Evolutionary conservation across 2,888 invertebrate species (phyloP).

Genomic region (Hemicrepidius hirtus): DNA sequence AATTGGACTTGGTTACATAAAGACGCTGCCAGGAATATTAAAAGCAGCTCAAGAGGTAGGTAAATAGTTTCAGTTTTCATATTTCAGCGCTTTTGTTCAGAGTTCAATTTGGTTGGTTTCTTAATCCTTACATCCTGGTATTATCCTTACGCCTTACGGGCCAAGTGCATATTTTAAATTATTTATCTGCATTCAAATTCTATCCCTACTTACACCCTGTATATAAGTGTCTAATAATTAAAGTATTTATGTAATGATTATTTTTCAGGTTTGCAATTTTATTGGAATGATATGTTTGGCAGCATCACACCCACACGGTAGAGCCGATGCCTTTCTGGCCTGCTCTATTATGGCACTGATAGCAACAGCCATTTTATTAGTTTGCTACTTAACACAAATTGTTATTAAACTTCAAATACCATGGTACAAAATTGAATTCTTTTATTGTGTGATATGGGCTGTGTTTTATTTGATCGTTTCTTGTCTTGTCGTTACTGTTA

Average conservation of each 20-base stretch:
- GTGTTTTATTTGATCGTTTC: conserved; percentile 56
- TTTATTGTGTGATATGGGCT: conserved; percentile 51
- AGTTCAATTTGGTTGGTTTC: too few relatives aligned
- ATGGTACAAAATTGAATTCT: conserved; percentile 58
- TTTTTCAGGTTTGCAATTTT: conserved; percentile 57
- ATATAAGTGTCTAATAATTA: too few relatives aligned
- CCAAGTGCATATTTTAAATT: too few relatives aligned
- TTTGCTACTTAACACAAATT: conserved; percentile 52
- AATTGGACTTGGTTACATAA: conserved; percentile 36
- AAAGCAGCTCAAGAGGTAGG: conserved; percentile 41
- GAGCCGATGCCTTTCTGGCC: conserved; percentile 58
- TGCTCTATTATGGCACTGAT: conserved; percentile 56
- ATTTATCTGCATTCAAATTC: too few relatives aligned
- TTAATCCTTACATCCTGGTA: too few relatives aligned
- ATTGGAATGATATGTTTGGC: conserved; percentile 56
- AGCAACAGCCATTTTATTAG: conserved; percentile 52
- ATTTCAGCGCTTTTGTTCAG: too few relatives aligned
- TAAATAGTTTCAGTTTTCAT: too few relatives aligned
- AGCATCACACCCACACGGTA: conserved; percentile 23
- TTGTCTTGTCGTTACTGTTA: conserved; percentile 41
- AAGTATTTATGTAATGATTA: too few relatives aligned
- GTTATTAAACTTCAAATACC: conserved; percentile 53
- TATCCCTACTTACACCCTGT: too few relatives aligned
- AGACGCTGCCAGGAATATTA: conserved; percentile 41
- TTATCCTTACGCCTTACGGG: too few relatives aligned